phyloP scores from a whole-genome alignment of 2,113 vertebrate species.

The Apodemus sylvaticus region DNA sequence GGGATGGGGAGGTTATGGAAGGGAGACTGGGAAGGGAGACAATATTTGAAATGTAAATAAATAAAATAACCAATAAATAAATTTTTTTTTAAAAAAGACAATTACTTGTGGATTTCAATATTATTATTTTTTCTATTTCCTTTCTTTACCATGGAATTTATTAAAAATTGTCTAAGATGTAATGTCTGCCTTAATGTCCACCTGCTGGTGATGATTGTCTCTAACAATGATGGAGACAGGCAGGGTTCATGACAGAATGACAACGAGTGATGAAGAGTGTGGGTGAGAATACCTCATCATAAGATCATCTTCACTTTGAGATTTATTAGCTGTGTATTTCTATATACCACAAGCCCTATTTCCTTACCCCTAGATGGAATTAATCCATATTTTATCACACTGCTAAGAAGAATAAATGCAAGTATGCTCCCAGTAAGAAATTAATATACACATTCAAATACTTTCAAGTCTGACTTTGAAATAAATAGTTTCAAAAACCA shows the following conservation, averaged over 20 bases:
- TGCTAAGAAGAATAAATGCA: not conserved
- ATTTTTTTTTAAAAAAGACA: not conserved
- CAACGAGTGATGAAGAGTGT: not conserved
- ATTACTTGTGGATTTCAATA: not conserved
- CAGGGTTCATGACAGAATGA: not conserved
- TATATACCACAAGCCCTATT: not conserved
- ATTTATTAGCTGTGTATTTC: not conserved
- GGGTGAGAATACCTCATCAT: not conserved
- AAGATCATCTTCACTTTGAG: not conserved
- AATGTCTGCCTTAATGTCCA: not conserved
- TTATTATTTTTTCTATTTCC: not conserved
- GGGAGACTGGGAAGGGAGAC: no score
- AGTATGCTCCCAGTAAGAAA: not conserved
- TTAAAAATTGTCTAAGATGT: not conserved
- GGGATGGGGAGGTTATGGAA: no score
- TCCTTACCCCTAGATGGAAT: not conserved
- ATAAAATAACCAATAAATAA: not conserved
- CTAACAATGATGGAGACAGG: not conserved
- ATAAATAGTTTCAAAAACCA: conserved; percentile 25
- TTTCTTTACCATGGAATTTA: conserved; percentile 14
- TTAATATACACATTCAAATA: not conserved
- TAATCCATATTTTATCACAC: not conserved
- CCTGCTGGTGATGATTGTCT: not conserved
- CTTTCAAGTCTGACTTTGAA: conserved; percentile 6
- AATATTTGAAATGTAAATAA: no score